Base-by-base conservation (phyloP, 1,140 invertebrate genomes). In the Bathynomus jamesi region DNA sequence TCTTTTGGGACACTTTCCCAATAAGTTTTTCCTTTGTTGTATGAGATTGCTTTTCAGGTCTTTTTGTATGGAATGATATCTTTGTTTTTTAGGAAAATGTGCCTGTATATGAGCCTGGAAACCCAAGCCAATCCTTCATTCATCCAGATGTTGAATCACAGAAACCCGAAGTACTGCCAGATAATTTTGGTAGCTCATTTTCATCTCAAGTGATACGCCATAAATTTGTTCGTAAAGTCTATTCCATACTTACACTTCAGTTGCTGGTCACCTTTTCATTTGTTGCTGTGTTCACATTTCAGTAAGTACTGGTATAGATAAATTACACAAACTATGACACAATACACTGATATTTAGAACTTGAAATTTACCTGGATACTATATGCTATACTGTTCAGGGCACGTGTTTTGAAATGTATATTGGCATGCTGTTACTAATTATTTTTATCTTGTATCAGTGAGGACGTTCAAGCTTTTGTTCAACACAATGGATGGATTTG, bases 401-500 rank as follows among this genome's bases (percentile, higher is more conserved):
- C 46, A 53, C 21, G 21, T 53, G n/a, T n/a, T n/a, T n/a, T n/a
- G n/a, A n/a, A n/a, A n/a, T n/a, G n/a, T n/a, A n/a, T n/a, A n/a
- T n/a, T n/a, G n/a, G n/a, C 17, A 64, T 63, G 61, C 21, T 63
- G 21, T 28, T 63, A 63, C 7, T 28, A 8, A 63, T 8, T 29
- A 27, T 21, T 29, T 64, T 27, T 3, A 2, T 64, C 24, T 64
- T 17, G 5, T 28, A 29, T 25, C 74, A 78, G 77, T 67, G 25
- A 53, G 13, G 77, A 73, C n/a, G 74, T 76, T 17, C 46, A 63
- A 30, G 10, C 2, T 7, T 78, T 78, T 63, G 77, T 78, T n/a
- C 69, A 10, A 21, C 30, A 5, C 13, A 24, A 78, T 60, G 28
- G 21, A 4, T 76, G 73, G 74, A 46, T 76, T 5, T 73, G 71